Conservation (phyloP, 2,888 invertebrate genomes). For the Rhyacophila evoluta region DNA sequence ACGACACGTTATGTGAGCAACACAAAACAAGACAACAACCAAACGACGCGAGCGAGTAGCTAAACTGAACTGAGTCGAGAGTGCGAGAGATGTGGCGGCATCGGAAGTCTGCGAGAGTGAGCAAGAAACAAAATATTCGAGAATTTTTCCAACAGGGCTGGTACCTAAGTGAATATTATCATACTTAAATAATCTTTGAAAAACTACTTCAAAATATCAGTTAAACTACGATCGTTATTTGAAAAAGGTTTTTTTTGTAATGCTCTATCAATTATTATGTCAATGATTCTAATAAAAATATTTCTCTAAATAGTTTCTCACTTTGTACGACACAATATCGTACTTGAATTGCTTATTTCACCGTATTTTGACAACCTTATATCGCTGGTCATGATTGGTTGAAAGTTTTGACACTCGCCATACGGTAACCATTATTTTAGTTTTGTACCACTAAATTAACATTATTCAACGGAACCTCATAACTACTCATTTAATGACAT, state of each 20-base stretch:
- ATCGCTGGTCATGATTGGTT: background rate
- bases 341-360: background rate
- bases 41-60: slow-evolving; percentile 13
- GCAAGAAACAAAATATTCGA: background rate
- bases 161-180: background rate
- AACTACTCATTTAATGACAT: no score
- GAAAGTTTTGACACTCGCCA: background rate
- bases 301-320: no score
- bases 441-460: no score
- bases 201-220: no score
- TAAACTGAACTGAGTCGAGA: slow-evolving; percentile 27
- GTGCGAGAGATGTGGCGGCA: background rate
- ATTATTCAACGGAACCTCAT: no score
- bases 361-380: background rate
- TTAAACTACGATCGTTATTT: no score
- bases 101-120: background rate
- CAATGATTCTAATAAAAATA: no score
- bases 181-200: background rate
- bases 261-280: no score
- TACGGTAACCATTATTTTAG: background rate
- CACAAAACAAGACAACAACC: background rate
- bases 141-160: background rate
- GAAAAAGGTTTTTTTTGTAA: no score
- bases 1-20: slow-evolving; percentile 36
- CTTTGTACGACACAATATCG: no score